A percentile compares a stretch with the other conserved stretches of the same genome.
phyloP scores from a whole-genome alignment of 2,113 vertebrate genomes.

The Acrocephalus kingi region DNA sequence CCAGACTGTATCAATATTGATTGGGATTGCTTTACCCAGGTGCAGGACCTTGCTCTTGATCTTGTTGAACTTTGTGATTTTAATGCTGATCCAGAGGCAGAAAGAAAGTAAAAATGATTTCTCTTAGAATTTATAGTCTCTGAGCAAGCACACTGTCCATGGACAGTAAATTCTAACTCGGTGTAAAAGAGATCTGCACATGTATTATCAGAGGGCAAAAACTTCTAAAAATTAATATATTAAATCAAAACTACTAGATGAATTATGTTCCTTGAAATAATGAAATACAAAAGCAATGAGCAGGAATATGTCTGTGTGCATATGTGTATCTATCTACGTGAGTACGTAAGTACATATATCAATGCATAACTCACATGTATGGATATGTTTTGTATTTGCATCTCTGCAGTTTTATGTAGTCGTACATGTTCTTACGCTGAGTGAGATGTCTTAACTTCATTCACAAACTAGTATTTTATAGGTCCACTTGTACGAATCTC shows the following conservation, averaged over 20 bases:
- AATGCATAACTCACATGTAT: background rate
- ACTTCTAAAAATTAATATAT: background rate
- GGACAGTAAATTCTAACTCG: background rate
- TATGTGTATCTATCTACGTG: background rate
- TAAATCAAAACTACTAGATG: background rate
- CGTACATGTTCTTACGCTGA: background rate
- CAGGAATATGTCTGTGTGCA: background rate
- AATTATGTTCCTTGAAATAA: background rate
- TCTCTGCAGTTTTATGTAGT: background rate
- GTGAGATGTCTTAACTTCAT: background rate
- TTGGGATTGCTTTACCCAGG: background rate
- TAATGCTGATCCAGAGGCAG: background rate
- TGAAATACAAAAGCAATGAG: background rate
- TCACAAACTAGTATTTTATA: background rate
- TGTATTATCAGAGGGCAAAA: background rate
- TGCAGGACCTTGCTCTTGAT: background rate
- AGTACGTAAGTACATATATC: background rate
- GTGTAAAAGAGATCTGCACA: background rate
- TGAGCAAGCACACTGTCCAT: background rate
- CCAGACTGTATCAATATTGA: background rate
- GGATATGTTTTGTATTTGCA: background rate
- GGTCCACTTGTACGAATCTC: background rate
- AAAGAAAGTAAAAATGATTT: background rate
- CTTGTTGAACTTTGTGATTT: background rate
- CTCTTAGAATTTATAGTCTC: background rate